phyloP scores from a whole-genome alignment of 2,113 vertebrate genomes.

The Gopherus flavomarginatus region DNA sequence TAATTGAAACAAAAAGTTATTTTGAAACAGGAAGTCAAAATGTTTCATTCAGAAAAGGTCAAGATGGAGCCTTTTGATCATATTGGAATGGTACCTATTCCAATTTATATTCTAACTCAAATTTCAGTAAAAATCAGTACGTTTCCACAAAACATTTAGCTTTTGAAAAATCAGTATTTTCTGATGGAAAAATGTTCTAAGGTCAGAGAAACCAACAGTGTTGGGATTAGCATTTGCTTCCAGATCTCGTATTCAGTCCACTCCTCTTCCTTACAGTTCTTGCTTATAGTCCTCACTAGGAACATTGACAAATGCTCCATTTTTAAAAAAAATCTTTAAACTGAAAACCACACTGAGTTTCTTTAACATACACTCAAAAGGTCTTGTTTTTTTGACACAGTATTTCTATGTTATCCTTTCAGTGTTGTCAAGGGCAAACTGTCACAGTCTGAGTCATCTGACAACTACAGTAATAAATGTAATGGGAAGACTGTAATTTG shows the following conservation, averaged over 20 bases:
- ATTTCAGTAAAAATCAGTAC: too few relatives aligned
- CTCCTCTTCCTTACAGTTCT: not conserved
- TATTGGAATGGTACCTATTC: too few relatives aligned
- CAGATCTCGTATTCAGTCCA: not conserved
- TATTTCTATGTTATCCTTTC: conserved; percentile 22
- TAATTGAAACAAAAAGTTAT: too few relatives aligned
- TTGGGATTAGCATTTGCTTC: not conserved
- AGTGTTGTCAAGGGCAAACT: conserved; percentile 46
- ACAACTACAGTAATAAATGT: conserved; percentile 49
- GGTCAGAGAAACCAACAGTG: not conserved
- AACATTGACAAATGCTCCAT: not conserved
- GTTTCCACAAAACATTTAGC: not conserved
- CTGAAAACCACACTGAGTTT: conserved; percentile 21
- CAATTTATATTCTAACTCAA: too few relatives aligned
- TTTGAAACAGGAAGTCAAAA: too few relatives aligned
- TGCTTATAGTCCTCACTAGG: not conserved
- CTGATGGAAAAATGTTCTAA: not conserved
- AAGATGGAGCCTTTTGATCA: too few relatives aligned
- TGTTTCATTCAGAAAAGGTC: too few relatives aligned
- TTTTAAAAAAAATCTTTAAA: not conserved
- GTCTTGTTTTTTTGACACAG: not conserved
- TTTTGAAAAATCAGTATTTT: not conserved
- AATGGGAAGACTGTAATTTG: conserved; percentile 3
- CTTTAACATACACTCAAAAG: conserved; percentile 20
- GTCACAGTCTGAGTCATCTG: conserved; percentile 36